Percentiles rank a stretch among this genome's conserved stretches.
phyloP scores from a whole-genome alignment of 1,140 invertebrate genomes.

The Drosophila repleta region DNA sequence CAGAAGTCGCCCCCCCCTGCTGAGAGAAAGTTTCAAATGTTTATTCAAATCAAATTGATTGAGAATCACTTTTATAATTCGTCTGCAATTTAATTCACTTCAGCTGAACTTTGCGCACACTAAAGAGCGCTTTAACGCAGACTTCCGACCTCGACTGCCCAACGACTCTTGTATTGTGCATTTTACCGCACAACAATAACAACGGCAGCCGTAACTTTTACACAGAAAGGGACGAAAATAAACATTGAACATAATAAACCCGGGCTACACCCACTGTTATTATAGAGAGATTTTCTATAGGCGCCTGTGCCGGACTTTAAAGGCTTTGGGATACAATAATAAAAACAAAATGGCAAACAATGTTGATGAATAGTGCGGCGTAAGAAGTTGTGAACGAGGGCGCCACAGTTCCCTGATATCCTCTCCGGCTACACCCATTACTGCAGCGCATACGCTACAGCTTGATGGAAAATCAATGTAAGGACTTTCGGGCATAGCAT shows the following conservation, averaged over 20 bases:
- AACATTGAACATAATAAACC: constrained; percentile 42
- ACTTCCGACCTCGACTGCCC: constrained; percentile 4
- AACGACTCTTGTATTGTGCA: constrained; percentile 11
- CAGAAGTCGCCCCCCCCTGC: too few species aligned
- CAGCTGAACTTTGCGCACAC: background rate
- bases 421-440: constrained; percentile 1
- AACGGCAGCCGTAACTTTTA: constrained; percentile 4
- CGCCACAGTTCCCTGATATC: background rate
- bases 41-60: too few species aligned
- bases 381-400: background rate
- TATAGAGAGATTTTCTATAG: constrained; percentile 31
- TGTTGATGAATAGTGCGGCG: background rate
- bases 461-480: too few species aligned
- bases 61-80: too few species aligned
- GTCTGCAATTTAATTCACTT: too few species aligned
- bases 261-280: constrained; percentile 11
- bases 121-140: constrained; percentile 15
- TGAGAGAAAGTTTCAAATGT: too few species aligned
- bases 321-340: constrained; percentile 17
- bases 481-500: too few species aligned
- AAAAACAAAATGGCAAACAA: constrained; percentile 33
- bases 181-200: constrained; percentile 15
- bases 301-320: constrained; percentile 25
- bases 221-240: constrained; percentile 32
- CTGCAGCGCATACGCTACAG: background rate